Evolutionary conservation across 2,113 vertebrate species (phyloP).

Genomic region (Gobiocypris rarus): DNA sequence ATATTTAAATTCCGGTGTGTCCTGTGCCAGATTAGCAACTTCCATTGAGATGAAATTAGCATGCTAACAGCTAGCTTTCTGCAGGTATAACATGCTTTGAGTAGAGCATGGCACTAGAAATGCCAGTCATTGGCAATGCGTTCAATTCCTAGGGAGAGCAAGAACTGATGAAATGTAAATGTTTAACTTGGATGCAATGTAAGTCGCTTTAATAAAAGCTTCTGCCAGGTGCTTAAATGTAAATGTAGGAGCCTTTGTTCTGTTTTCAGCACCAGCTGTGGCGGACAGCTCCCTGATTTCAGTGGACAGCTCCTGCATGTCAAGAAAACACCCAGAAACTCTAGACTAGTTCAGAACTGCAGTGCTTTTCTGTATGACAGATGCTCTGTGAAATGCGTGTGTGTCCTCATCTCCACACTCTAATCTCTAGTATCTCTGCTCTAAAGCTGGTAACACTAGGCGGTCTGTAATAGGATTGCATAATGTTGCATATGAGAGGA

Average conservation of each 20-base stretch:
- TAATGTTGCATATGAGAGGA: background rate
- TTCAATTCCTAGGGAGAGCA: no score
- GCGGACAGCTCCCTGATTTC: conserved; percentile 27
- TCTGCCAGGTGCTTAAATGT: no score
- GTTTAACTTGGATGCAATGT: no score
- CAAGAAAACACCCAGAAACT: background rate
- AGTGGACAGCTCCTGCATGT: conserved; percentile 22
- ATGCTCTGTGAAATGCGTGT: conserved; percentile 10
- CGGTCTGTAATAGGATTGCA: conserved; percentile 27
- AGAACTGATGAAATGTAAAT: no score
- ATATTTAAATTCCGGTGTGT: background rate
- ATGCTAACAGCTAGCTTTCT: background rate
- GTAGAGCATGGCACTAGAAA: no score
- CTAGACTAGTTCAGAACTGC: background rate
- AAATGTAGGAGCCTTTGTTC: no score
- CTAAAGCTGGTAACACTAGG: background rate
- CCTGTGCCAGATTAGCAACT: background rate
- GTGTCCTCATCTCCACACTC: background rate
- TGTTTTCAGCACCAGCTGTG: conserved; percentile 13
- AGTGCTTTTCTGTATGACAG: background rate
- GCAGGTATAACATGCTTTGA: no score
- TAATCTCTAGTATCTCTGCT: conserved; percentile 15
- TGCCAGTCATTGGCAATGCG: no score
- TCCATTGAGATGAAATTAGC: background rate
- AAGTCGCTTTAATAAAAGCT: no score